These are phyloP conservation scores for Aythya fuligula DNA, from an alignment of 2,797 vertebrate species.

Conservation along the genomic window DNA sequence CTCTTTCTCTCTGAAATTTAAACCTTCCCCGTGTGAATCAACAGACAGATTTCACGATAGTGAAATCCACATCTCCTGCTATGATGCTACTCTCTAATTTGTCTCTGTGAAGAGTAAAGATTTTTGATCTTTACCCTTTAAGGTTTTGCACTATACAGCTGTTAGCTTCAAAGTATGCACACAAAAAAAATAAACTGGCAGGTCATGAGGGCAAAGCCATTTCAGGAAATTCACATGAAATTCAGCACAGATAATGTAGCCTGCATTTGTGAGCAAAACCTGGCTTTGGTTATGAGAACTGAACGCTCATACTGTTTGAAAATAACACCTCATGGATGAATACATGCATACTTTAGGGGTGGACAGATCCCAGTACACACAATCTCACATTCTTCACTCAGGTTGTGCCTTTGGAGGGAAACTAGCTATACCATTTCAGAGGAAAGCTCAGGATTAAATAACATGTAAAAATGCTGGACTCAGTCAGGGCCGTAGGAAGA, in stretches of 20 bases:
- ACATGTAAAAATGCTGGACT: not conserved
- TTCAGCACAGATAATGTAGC: fast-evolving
- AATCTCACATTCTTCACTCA: not conserved
- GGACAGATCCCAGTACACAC: not conserved
- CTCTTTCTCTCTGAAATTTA: not conserved
- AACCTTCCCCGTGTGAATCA: not conserved
- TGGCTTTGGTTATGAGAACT: not conserved
- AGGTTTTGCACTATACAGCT: not conserved
- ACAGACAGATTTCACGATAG: not conserved
- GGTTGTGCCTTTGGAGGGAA: not conserved
- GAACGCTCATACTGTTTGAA: not conserved
- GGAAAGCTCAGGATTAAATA: not conserved
- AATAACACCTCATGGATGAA: not conserved
- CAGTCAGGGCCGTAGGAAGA: not conserved
- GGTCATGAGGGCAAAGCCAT: not conserved
- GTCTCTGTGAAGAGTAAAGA: not conserved
- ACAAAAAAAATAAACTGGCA: not conserved
- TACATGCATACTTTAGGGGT: fast-evolving
- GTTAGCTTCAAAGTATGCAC: not conserved
- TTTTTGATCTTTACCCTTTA: not conserved
- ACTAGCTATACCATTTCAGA: not conserved
- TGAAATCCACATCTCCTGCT: not conserved
- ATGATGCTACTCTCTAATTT: not conserved
- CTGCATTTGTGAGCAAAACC: not conserved
- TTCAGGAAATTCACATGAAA: not conserved